Evolutionary conservation across 2,797 vertebrate species (phyloP).

Genomic region (Simalia tracyae): DNA sequence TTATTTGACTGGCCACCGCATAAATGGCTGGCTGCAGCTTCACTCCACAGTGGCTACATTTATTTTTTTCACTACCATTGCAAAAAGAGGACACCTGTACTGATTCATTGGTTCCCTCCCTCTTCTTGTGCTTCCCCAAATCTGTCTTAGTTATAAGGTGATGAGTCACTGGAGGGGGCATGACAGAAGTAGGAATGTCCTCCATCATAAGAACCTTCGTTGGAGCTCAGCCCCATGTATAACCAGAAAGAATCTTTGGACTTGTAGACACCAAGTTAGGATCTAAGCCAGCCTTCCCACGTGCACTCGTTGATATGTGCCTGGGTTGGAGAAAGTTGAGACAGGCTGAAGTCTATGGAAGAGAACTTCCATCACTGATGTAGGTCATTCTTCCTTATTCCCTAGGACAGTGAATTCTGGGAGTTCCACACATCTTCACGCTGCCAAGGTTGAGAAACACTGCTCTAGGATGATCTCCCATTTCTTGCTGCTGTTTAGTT

Average conservation of each 20-base stretch:
- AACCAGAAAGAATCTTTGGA: background rate
- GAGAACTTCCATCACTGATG: background rate
- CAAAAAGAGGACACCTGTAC: background rate
- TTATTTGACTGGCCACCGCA: background rate
- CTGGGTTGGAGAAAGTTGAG: background rate
- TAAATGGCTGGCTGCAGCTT: background rate
- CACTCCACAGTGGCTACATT: no score
- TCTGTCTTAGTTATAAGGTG: background rate
- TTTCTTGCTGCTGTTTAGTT: conserved; percentile 32
- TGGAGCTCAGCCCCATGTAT: background rate
- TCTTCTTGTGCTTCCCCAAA: background rate
- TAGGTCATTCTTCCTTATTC: background rate
- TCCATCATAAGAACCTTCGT: background rate
- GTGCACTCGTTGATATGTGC: background rate
- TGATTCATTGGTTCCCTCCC: background rate
- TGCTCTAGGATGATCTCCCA: background rate
- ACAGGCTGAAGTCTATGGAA: background rate
- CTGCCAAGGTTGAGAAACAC: no score
- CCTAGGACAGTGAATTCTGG: background rate
- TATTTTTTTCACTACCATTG: background rate
- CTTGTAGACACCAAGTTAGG: background rate
- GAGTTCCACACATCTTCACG: no score
- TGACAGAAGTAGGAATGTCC: background rate
- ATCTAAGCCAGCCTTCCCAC: background rate
- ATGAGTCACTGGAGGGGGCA: background rate